A percentile compares a stretch with the other conserved stretches of the same genome.
Evolutionary conservation across 2,888 invertebrate genomes (phyloP).

Genomic region (Embidobia sp.): DNA sequence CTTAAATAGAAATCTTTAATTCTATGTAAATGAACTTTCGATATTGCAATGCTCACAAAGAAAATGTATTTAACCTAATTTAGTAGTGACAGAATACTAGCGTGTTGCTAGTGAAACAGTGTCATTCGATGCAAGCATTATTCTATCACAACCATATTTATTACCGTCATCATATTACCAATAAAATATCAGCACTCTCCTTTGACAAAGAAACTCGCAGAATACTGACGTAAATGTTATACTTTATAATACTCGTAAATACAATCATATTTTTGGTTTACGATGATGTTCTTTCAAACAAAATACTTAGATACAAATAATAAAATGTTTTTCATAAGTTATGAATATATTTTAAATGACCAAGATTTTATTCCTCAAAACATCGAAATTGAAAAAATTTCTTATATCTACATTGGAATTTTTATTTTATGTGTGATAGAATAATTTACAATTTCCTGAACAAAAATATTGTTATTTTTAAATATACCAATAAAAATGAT

Average conservation of each 20-base stretch:
- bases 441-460: too few species aligned
- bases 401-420: too few species aligned
- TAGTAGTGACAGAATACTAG: not conserved
- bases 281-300: too few species aligned
- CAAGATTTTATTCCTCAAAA: too few species aligned
- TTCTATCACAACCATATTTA: constrained; percentile 35
- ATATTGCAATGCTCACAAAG: constrained; percentile 1
- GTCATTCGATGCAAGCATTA: constrained; percentile 21
- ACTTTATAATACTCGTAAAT: constrained; percentile 12
- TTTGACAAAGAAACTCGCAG: constrained; percentile 18
- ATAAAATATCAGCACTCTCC: constrained; percentile 16
- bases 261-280: constrained; percentile 9
- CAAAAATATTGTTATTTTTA: too few species aligned
- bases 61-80: constrained; percentile 26
- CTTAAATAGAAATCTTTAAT: not conserved
- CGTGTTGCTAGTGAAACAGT: constrained; percentile 14
- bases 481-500: too few species aligned
- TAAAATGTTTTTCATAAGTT: too few species aligned
- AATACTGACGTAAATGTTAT: constrained; percentile 17
- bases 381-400: too few species aligned
- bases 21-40: too few species aligned
- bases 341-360: too few species aligned
- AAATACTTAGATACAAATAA: too few species aligned
- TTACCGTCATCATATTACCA: constrained; percentile 33
- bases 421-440: too few species aligned